Percentiles rank a stretch among this genome's conserved stretches.
Evolutionary conservation across 2,113 vertebrate genomes (phyloP).

Genomic region (Ciconia boyciana): DNA sequence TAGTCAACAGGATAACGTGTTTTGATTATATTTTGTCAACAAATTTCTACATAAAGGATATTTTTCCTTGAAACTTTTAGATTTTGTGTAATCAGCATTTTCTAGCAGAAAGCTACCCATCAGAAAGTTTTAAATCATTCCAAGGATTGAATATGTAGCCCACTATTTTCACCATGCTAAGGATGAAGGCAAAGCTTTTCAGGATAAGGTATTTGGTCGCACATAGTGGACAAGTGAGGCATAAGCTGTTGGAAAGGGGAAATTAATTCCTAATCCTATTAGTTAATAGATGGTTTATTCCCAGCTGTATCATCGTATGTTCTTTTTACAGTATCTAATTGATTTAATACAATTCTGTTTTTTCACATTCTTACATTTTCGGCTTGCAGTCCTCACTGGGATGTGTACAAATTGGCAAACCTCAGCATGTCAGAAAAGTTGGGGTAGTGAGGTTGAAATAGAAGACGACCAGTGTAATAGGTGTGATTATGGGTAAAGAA

Average conservation of each 20-base stretch:
- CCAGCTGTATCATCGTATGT: neutral
- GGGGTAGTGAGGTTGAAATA: neutral
- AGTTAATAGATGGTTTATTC: constrained; percentile 18
- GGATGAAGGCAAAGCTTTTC: neutral
- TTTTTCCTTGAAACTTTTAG: neutral
- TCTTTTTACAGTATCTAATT: neutral
- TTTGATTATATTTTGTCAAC: neutral
- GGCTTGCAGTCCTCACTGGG: neutral
- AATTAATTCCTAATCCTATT: constrained; percentile 27
- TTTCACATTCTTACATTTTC: neutral
- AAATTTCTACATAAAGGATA: neutral
- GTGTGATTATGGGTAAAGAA: neutral
- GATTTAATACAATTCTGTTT: neutral
- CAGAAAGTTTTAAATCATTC: neutral
- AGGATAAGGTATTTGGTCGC: neutral
- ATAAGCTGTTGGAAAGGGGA: neutral
- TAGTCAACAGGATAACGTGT: neutral
- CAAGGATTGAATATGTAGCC: neutral
- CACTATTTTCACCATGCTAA: neutral
- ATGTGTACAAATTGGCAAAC: neutral
- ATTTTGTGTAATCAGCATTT: neutral
- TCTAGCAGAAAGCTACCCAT: neutral
- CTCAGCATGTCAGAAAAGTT: neutral
- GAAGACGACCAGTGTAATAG: neutral
- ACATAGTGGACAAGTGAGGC: neutral